Conservation (phyloP, 2,797 vertebrate species). For the Chelon labrosus region DNA sequence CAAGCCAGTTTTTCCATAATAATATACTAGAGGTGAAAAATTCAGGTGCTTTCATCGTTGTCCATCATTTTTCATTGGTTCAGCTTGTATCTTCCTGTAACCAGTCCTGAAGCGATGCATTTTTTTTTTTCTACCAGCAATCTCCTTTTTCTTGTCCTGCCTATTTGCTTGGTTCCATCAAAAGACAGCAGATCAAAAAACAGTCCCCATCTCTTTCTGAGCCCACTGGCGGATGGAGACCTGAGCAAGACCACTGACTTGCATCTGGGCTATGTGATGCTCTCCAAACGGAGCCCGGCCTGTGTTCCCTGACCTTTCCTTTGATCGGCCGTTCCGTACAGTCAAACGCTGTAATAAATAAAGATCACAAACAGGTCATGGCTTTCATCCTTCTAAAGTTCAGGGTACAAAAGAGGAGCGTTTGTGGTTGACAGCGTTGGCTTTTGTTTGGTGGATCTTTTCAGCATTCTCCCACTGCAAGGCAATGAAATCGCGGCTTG, state of each 20-base stretch:
- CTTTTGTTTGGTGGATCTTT: slow-evolving; percentile 43
- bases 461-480: slow-evolving; percentile 28
- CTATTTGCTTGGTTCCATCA: slow-evolving; percentile 60
- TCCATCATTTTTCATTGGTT: neutral
- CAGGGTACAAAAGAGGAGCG: slow-evolving; percentile 70
- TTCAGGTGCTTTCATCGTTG: slow-evolving; percentile 1
- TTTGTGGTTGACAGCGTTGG: slow-evolving; percentile 40
- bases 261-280: slow-evolving; percentile 64
- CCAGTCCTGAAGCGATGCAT: neutral
- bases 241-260: slow-evolving; percentile 43
- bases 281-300: slow-evolving; percentile 64
- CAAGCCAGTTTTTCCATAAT: slow-evolving; percentile 12
- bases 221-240: slow-evolving; percentile 45
- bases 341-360: slow-evolving; percentile 84
- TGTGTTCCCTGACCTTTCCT: slow-evolving; percentile 84
- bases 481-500: slow-evolving; percentile 8
- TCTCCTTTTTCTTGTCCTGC: slow-evolving; percentile 10
- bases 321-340: slow-evolving; percentile 77
- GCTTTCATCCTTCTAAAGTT: slow-evolving; percentile 86
- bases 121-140: neutral
- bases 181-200: slow-evolving; percentile 71
- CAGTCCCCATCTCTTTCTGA: slow-evolving; percentile 58
- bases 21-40: slow-evolving; percentile 16
- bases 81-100: neutral
- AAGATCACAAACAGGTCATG: slow-evolving; percentile 81